phyloP scores from a whole-genome alignment of 2,113 vertebrate genomes.

The Sylvietta virens region DNA sequence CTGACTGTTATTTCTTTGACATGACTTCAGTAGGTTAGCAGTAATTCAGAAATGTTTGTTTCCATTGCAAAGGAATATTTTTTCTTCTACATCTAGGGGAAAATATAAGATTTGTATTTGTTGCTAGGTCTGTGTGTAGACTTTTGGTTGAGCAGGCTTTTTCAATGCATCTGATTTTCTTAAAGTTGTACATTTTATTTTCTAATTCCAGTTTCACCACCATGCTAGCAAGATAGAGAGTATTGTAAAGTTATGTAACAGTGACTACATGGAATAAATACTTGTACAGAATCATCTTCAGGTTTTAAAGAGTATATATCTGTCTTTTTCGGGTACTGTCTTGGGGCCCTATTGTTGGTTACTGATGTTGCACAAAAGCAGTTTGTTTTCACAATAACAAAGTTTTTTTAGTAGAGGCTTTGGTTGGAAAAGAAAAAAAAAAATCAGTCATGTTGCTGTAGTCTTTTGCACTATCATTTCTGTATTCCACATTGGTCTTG shows the following conservation, averaged over 20 bases:
- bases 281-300: neutral
- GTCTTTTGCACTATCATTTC: neutral
- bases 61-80: neutral
- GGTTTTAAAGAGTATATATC: neutral
- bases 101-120: neutral
- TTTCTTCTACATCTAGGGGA: neutral
- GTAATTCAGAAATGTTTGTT: neutral
- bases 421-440: neutral
- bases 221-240: neutral
- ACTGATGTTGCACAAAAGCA: neutral
- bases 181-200: neutral
- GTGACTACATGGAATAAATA: neutral
- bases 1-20: neutral
- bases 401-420: neutral
- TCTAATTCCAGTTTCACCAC: neutral
- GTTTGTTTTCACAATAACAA: neutral
- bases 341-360: neutral
- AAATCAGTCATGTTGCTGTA: neutral
- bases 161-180: neutral
- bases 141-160: neutral
- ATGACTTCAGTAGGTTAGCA: neutral
- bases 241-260: neutral
- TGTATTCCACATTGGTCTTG: neutral
- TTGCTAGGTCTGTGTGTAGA: neutral
- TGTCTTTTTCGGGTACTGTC: neutral